phyloP scores from a whole-genome alignment of 2,797 vertebrate species.

The Aotus griseimembra region DNA sequence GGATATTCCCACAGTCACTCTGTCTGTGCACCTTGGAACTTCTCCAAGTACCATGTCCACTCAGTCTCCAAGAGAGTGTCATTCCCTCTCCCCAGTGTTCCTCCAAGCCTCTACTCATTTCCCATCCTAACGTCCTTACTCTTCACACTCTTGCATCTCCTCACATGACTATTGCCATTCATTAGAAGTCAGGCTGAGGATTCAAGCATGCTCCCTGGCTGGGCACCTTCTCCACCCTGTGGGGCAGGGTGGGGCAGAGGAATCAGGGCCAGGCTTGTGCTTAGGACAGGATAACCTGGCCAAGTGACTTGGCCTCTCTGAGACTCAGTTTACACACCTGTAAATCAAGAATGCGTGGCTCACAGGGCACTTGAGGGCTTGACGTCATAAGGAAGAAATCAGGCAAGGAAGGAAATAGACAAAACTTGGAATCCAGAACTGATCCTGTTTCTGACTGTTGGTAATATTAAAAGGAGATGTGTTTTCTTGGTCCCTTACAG shows the following conservation, averaged over 20 bases:
- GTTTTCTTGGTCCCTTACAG: conserved; percentile 63
- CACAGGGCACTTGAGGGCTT: background rate
- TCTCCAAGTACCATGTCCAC: background rate
- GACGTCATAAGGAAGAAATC: background rate
- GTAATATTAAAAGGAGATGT: conserved; percentile 85
- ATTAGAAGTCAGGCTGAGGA: background rate
- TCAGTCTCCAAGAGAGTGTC: background rate
- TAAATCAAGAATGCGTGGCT: background rate
- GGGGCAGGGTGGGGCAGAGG: background rate
- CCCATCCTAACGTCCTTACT: background rate
- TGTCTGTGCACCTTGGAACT: too few relatives aligned
- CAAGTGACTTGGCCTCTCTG: background rate
- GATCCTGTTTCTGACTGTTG: conserved; percentile 80
- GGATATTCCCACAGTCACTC: background rate
- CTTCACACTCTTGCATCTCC: background rate
- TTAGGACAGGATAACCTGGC: background rate
- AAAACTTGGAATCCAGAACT: background rate
- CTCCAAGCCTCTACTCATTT: background rate
- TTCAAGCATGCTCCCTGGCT: too few relatives aligned
- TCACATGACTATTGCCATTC: background rate
- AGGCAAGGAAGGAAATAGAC: conserved; percentile 45
- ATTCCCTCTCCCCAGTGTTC: background rate
- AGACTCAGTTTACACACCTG: background rate
- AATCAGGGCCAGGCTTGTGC: background rate
- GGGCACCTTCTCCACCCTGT: background rate